Percentiles rank a stretch among this genome's conserved stretches.
phyloP scores from a whole-genome alignment of 2,797 vertebrate species.

The Ceyx erithaca region DNA sequence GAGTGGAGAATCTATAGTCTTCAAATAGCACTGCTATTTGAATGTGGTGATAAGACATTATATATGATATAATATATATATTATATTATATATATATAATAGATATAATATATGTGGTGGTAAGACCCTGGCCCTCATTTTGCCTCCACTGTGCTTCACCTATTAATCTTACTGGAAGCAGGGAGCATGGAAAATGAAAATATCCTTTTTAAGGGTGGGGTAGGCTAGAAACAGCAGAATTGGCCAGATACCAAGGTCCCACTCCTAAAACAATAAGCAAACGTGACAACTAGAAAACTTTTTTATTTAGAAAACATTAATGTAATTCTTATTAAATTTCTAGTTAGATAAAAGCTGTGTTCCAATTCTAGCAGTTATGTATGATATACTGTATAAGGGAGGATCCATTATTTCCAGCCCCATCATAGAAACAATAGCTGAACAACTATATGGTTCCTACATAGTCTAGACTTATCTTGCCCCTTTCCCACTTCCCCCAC shows the following conservation, averaged over 20 bases:
- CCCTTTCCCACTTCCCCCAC: not conserved
- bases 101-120: not conserved
- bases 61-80: too few relatives aligned
- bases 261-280: slow-evolving; percentile 24
- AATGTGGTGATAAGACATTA: not conserved
- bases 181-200: not conserved
- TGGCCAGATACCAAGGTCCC: slow-evolving; percentile 5
- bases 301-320: slow-evolving; percentile 48
- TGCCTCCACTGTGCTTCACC: not conserved
- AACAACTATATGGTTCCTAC: not conserved
- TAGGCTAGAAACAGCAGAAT: not conserved
- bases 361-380: not conserved
- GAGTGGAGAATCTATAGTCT: not conserved
- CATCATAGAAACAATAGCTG: not conserved
- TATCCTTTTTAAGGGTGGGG: not conserved
- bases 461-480: slow-evolving; percentile 53
- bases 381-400: not conserved
- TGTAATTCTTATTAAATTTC: slow-evolving; percentile 26
- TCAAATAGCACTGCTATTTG: not conserved
- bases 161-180: not conserved
- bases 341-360: slow-evolving; percentile 33
- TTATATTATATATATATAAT: too few relatives aligned
- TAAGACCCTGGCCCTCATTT: not conserved
- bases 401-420: not conserved
- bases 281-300: slow-evolving; percentile 9